A percentile compares a stretch with the other conserved stretches of the same genome.
These are phyloP conservation scores for Amitus sp. DNA, from an alignment of 2,888 invertebrate genomes.

Conservation along the genomic window DNA sequence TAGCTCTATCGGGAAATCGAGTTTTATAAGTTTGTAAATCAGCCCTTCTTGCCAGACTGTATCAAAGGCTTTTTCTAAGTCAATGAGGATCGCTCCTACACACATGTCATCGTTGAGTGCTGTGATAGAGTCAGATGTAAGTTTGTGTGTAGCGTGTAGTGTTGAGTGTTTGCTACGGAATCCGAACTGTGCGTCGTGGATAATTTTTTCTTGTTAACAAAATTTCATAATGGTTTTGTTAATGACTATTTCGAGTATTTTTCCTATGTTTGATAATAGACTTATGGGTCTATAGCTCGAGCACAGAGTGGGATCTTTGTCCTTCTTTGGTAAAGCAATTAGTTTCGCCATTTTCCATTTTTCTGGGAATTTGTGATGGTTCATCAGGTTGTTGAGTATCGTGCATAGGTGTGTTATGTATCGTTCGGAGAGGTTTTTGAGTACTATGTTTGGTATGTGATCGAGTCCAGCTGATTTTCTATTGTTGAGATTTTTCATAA, in stretches of 20 bases:
- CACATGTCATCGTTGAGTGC: background rate
- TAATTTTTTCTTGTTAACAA: background rate
- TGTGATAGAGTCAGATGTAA: background rate
- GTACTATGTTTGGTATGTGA: conserved; percentile 21
- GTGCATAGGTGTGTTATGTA: conserved; percentile 21
- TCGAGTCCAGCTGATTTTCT: conserved; percentile 36
- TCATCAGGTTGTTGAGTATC: conserved; percentile 31
- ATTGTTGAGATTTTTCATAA: conserved; percentile 12
- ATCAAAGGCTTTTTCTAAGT: conserved; percentile 28
- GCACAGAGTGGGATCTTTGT: conserved; percentile 13
- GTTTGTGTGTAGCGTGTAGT: background rate
- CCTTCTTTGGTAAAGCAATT: conserved; percentile 16
- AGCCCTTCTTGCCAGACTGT: conserved; percentile 22
- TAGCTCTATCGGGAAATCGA: conserved; percentile 21
- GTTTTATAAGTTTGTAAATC: conserved; percentile 19
- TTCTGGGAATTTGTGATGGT: conserved; percentile 19
- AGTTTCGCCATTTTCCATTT: conserved; percentile 32
- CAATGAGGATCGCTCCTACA: background rate
- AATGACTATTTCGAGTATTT: conserved; percentile 13
- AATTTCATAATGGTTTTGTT: background rate
- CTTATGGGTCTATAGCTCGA: conserved; percentile 27
- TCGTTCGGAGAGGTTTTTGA: conserved; percentile 25
- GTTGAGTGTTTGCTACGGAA: background rate
- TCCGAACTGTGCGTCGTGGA: background rate
- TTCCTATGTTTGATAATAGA: conserved; percentile 22